phyloP scores from a whole-genome alignment of 1,140 invertebrate genomes.

The Paraescarpia echinospica region DNA sequence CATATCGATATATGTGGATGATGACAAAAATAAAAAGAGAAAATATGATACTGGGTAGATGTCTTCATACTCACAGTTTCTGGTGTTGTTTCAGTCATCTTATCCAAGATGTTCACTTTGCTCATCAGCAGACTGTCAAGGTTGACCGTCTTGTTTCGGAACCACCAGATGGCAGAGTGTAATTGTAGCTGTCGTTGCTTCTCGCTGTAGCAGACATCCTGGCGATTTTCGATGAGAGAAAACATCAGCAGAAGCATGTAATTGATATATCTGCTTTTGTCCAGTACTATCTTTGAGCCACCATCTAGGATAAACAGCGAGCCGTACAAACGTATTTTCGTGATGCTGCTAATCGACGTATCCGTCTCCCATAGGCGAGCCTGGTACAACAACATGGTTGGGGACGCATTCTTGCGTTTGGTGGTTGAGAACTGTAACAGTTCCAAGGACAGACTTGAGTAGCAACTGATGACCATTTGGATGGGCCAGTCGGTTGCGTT shows the following conservation, averaged over 20 bases:
- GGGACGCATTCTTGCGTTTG: not conserved
- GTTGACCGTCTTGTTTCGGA: not conserved
- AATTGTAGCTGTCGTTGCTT: not conserved
- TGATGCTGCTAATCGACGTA: not conserved
- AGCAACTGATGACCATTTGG: not conserved
- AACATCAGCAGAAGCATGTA: not conserved
- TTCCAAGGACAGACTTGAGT: not conserved
- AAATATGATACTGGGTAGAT: too few relatives aligned
- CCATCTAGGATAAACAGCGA: not conserved
- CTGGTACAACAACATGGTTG: not conserved
- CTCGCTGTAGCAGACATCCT: not conserved
- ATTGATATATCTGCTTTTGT: not conserved
- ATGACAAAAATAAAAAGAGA: not conserved
- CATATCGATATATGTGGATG: too few relatives aligned
- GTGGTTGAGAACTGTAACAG: not conserved
- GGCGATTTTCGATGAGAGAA: not conserved
- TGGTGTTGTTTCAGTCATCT: not conserved
- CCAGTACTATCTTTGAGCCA: not conserved
- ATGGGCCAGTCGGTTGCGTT: not conserved
- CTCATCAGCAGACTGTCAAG: not conserved
- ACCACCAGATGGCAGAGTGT: not conserved
- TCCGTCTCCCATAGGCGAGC: not conserved
- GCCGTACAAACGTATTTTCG: not conserved
- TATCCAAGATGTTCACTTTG: not conserved
- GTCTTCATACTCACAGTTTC: not conserved